Evolutionary conservation across 2,888 invertebrate genomes (phyloP), one percentile per base, ranked within the genome.

Genomic region (Erpobdella octoculata): DNA sequence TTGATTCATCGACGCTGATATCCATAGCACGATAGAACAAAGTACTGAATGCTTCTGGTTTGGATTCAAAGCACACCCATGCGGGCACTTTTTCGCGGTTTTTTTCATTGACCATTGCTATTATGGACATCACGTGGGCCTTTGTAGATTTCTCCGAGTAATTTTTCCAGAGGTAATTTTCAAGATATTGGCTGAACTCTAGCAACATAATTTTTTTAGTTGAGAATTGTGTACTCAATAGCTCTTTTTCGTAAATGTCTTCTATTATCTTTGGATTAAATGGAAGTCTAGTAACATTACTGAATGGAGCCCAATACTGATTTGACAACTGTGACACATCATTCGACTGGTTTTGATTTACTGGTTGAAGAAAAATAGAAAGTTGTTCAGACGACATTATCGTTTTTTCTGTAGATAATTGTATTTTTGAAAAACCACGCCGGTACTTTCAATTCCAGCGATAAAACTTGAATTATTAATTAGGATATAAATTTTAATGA

Each of bases 31-130:
- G 77, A 31, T 78, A 77, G 74, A 85, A 83, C 75, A 85, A 84
- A 0, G 76, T 77, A 2, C 80, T 73, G 76, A 86, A 85, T 25
- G 82, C 77, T 9, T 89, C 88, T 0, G 90, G 88, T 71, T 88
- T 86, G 76, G 89, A 89, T 74, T 90, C 88, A 79, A 96, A 93
- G 0, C 90, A 88, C 87, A 91, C 89, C 97, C 97, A 99, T 3
- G 95, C 93, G 74, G 91, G 92, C 9, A 97, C 94, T 70, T 97
- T 86, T 84, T 99, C 98, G 1, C 97, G 86, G 81, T 95, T 94
- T 83, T 99, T 99, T 82, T 98, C 97, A 85, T 98, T 99, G 62
- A 97, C 89, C 92, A 98, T 93, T 0, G 92, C 90, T n/a, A 94
- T 91, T 76, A 98, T 93, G 0, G 96, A 95, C 89, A 98, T 89